phyloP scores from a whole-genome alignment of 2,888 invertebrate species.

The Mycalesis mineus region DNA sequence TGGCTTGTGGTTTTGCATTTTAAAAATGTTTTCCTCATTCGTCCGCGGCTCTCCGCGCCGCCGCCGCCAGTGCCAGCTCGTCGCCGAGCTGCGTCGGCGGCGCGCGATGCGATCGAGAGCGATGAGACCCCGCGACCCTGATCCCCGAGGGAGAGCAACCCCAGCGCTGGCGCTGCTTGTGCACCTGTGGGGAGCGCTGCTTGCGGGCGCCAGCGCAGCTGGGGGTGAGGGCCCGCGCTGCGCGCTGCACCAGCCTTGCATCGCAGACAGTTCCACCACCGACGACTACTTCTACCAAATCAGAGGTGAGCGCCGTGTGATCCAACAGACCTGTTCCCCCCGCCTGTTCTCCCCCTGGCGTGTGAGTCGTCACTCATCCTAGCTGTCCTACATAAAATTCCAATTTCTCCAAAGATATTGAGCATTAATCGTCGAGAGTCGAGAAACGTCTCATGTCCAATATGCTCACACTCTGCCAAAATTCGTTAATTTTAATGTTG shows the following conservation, averaged over 20 bases:
- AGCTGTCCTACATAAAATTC: too few species aligned
- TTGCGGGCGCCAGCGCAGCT: not conserved
- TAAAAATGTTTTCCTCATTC: not conserved
- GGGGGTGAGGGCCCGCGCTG: conserved; percentile 20
- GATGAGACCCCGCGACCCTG: not conserved
- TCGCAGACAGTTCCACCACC: conserved; percentile 10
- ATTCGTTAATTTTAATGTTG: too few species aligned
- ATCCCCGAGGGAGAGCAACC: not conserved
- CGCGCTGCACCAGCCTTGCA: conserved; percentile 24
- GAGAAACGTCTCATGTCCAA: too few species aligned
- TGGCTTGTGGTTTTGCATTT: not conserved
- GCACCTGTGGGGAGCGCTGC: not conserved
- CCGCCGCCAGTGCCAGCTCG: not conserved
- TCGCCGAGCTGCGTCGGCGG: not conserved
- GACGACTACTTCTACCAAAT: conserved; percentile 28
- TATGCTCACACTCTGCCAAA: too few species aligned
- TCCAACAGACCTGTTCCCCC: too few species aligned
- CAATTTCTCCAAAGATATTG: too few species aligned
- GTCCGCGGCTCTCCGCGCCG: not conserved
- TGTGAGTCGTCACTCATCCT: too few species aligned
- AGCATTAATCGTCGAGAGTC: too few species aligned
- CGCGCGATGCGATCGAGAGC: not conserved
- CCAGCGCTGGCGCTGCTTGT: not conserved
- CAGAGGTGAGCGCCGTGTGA: conserved; percentile 26
- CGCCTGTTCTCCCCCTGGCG: too few species aligned